Evolutionary conservation across 2,797 vertebrate genomes (phyloP).

Genomic region (Tauraco hartlaubi): DNA sequence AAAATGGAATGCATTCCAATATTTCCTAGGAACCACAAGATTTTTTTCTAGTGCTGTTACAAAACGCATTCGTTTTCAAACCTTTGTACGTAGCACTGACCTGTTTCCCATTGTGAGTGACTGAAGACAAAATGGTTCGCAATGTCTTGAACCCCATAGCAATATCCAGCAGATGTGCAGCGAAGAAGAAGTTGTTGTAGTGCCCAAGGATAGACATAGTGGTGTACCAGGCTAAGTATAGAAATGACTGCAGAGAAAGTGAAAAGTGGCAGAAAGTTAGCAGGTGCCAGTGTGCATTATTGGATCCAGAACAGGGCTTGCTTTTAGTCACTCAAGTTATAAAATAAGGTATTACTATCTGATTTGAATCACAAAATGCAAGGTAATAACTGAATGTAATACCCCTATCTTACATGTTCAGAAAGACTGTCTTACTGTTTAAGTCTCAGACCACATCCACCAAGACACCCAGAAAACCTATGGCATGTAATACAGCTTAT

Average conservation of each 20-base stretch:
- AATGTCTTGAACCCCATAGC: slow-evolving; percentile 99
- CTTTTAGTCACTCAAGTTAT: not conserved
- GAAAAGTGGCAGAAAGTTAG: not conserved
- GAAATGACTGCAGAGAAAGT: slow-evolving; percentile 87
- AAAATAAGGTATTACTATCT: not conserved
- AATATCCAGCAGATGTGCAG: slow-evolving; percentile 96
- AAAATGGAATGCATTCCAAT: not conserved
- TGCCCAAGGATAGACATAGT: slow-evolving; percentile 99
- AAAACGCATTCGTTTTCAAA: not conserved
- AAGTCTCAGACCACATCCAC: not conserved
- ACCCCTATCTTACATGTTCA: not conserved
- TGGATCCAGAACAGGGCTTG: not conserved
- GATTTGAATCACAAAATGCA: not conserved
- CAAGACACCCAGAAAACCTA: not conserved
- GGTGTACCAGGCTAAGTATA: slow-evolving; percentile 98
- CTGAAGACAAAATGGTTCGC: slow-evolving; percentile 96
- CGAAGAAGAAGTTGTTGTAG: slow-evolving; percentile 99
- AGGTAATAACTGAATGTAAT: too few relatives aligned
- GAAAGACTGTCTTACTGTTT: not conserved
- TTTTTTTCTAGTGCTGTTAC: not conserved
- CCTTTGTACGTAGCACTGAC: slow-evolving; percentile 70
- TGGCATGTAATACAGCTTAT: not conserved
- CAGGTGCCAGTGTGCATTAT: not conserved
- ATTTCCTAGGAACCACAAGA: not conserved
- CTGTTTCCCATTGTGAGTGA: slow-evolving; percentile 99